Conservation (phyloP, 2,113 vertebrate genomes). For the Anarrhichthys ocellatus region DNA sequence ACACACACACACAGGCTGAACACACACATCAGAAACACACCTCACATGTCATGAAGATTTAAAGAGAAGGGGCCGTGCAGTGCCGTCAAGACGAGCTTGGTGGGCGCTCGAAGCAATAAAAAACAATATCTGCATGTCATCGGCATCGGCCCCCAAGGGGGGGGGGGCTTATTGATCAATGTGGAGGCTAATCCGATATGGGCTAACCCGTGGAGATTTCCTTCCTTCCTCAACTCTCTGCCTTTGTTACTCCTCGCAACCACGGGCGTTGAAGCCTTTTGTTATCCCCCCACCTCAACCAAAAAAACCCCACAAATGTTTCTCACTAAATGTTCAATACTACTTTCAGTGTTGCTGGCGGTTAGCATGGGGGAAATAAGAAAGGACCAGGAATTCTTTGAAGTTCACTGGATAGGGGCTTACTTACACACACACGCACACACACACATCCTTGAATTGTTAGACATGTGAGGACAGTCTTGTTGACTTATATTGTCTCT, state of each 20-base stretch:
- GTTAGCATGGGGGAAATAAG: constrained; percentile 40
- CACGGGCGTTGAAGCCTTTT: constrained; percentile 7
- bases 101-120: constrained; percentile 46
- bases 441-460: constrained; percentile 64
- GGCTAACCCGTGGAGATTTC: constrained; percentile 19
- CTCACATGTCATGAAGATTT: constrained; percentile 6
- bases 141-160: constrained; percentile 3
- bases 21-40: constrained; percentile 36
- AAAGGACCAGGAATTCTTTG: constrained; percentile 55
- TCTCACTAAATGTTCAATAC: constrained; percentile 46
- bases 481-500: constrained; percentile 49
- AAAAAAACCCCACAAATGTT: constrained; percentile 54
- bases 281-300: neutral
- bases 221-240: constrained; percentile 11
- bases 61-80: constrained; percentile 8
- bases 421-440: neutral
- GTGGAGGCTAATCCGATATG: constrained; percentile 49
- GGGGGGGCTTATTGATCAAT: constrained; percentile 46
- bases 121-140: constrained; percentile 33
- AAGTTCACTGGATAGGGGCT: constrained; percentile 50
- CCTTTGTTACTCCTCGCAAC: constrained; percentile 1
- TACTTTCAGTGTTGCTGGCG: constrained; percentile 31
- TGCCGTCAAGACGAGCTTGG: constrained; percentile 47
- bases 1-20: constrained; percentile 19
- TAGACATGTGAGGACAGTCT: constrained; percentile 20